These are phyloP conservation scores for Apodemus speciosus DNA, from an alignment of 2,113 vertebrate genomes.

Conservation along the genomic window DNA sequence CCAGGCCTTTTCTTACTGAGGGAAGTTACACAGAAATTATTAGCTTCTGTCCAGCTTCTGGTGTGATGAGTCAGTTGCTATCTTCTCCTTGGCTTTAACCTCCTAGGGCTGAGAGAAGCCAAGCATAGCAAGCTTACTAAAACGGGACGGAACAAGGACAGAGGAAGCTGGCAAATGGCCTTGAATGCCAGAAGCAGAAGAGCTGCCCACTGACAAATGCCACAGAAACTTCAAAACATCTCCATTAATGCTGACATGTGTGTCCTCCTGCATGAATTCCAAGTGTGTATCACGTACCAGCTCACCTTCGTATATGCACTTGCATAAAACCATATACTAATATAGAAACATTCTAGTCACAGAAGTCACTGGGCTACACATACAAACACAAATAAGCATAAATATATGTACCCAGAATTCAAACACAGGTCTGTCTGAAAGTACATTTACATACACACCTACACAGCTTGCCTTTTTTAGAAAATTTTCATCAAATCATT, in stretches of 20 bases:
- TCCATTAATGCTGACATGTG: slow-evolving; percentile 14
- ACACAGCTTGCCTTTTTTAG: slow-evolving; percentile 26
- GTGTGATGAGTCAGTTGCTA: slow-evolving; percentile 60
- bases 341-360: slow-evolving; percentile 8
- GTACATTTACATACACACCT: not conserved
- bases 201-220: slow-evolving; percentile 20
- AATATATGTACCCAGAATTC: not conserved
- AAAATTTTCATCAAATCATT: slow-evolving; percentile 41
- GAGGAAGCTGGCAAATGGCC: slow-evolving; percentile 61
- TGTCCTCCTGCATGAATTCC: not conserved
- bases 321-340: slow-evolving; percentile 24
- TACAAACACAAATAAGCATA: slow-evolving; percentile 41
- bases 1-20: slow-evolving; percentile 33
- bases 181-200: slow-evolving; percentile 59
- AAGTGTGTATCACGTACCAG: not conserved
- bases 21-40: slow-evolving; percentile 50
- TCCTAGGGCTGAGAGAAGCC: slow-evolving; percentile 34
- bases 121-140: slow-evolving; percentile 58
- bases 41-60: slow-evolving; percentile 55
- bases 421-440: slow-evolving; percentile 14
- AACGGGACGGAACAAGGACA: slow-evolving; percentile 37
- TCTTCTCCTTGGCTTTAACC: slow-evolving; percentile 62
- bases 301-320: not conserved
- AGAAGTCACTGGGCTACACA: slow-evolving; percentile 37
- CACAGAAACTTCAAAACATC: slow-evolving; percentile 53